phyloP scores from a whole-genome alignment of 2,888 invertebrate species.

The Lithophane ornitopus region DNA sequence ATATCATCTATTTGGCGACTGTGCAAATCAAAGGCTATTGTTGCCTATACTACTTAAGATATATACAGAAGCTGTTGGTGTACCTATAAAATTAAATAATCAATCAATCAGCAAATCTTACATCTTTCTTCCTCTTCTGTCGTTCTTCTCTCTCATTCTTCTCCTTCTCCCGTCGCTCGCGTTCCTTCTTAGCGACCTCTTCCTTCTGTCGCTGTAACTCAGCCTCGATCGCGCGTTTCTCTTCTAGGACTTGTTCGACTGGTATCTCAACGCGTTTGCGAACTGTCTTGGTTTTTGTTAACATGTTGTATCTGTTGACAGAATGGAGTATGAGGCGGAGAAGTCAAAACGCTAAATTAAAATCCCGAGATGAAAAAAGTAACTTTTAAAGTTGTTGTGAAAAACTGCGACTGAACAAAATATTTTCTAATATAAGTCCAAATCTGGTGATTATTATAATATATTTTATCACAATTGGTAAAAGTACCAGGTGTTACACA shows the following conservation, averaged over 20 bases:
- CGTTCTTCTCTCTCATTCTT: slow-evolving; percentile 80
- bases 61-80: not conserved
- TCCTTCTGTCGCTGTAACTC: slow-evolving; percentile 78
- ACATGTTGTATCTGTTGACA: slow-evolving; percentile 82
- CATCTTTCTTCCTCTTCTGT: slow-evolving; percentile 85
- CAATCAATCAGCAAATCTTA: slow-evolving; percentile 44
- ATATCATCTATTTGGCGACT: not conserved
- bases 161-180: slow-evolving; percentile 77
- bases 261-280: slow-evolving; percentile 86
- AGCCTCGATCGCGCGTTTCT: slow-evolving; percentile 81
- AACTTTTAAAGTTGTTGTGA: not conserved
- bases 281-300: slow-evolving; percentile 85
- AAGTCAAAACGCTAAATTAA: not conserved
- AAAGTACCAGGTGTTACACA: too few species aligned
- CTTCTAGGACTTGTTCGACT: slow-evolving; percentile 84
- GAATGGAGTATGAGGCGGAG: not conserved
- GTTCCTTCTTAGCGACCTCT: slow-evolving; percentile 74
- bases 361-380: not conserved
- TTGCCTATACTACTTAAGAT: not conserved
- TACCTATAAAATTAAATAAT: not conserved
- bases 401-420: too few species aligned
- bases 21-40: not conserved
- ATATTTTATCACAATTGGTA: too few species aligned
- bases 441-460: too few species aligned
- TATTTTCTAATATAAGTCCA: too few species aligned